Base-by-base conservation (phyloP, 2,888 invertebrate genomes). In the Opisthograptis luteolata region DNA sequence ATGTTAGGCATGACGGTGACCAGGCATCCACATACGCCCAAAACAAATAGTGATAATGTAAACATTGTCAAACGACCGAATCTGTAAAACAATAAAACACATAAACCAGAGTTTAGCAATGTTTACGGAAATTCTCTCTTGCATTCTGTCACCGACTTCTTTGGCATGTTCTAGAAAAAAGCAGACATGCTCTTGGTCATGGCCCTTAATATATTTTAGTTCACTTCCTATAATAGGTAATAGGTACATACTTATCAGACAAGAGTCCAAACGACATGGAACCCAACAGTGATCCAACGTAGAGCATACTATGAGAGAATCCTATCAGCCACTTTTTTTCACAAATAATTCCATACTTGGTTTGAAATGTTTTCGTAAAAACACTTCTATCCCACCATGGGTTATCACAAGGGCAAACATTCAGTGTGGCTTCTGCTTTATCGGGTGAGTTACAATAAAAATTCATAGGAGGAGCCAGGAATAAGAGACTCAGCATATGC, bases 401-500 rank as follows among this genome's bases (percentile, higher is more conserved):
- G 0, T 73, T 42, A 0, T 72, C 61, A 51, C 87, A 87, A 1
- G 87, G 86, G 42, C 87, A 87, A 0, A 22, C 12, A 43, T 71
- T 68, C 39, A 24, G 22, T 5, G 15, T 40, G n/a, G n/a, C n/a
- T n/a, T n/a, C n/a, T 0, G 17, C 34, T 0, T n/a, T 22, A 6
- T 30, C 42, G 0, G 49, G 51, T 13, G 24, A 47, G 27, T 52
- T 53, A 45, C 87, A 87, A 9, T 55, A 55, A 25, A 63, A 86
- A 2, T 73, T 61, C 67, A 85, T 79, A 0, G 82, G 82, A 3
- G 86, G 87, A 0, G 82, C 71, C 0, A 86, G 45, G 22, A 87
- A 85, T 48, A 87, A 66, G 2, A 86, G 40, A 50, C 72, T 83
- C 0, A 87, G 50, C 0, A 84, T 59, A 45, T 87, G 87, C 87